phyloP scores from a whole-genome alignment of 37 sponge, comb jelly and placozoan genomes.

The Beroe forskalii region DNA sequence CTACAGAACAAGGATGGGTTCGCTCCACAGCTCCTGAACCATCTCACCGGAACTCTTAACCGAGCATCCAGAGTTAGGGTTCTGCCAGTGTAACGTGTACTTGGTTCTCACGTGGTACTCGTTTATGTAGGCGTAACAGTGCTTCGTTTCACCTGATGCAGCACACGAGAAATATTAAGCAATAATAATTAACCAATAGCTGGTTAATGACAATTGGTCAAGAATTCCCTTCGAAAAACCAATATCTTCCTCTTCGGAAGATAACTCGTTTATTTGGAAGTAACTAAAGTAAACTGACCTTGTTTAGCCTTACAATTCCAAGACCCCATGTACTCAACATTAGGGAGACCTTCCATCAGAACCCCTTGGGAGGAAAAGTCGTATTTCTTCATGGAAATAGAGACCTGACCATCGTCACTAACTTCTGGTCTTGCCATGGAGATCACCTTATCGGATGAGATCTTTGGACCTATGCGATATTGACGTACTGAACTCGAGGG shows the following conservation, averaged over 20 bases:
- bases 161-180: no score
- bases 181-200: no score
- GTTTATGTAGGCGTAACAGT: background rate
- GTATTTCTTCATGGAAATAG: background rate
- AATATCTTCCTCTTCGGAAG: no score
- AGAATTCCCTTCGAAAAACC: no score
- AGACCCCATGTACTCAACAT: background rate
- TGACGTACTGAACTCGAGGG: no score
- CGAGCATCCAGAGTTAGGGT: background rate
- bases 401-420: background rate
- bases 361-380: background rate
- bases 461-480: background rate
- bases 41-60: background rate
- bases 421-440: background rate
- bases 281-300: no score
- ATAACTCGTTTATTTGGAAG: no score
- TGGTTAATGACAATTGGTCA: no score
- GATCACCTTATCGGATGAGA: background rate
- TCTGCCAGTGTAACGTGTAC: background rate
- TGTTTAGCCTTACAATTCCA: background rate
- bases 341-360: background rate
- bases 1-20: background rate
- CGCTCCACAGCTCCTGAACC: background rate
- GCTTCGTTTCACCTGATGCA: background rate
- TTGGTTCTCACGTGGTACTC: background rate